Conservation (phyloP, 2,113 vertebrate genomes). For the Scolopax mira region DNA sequence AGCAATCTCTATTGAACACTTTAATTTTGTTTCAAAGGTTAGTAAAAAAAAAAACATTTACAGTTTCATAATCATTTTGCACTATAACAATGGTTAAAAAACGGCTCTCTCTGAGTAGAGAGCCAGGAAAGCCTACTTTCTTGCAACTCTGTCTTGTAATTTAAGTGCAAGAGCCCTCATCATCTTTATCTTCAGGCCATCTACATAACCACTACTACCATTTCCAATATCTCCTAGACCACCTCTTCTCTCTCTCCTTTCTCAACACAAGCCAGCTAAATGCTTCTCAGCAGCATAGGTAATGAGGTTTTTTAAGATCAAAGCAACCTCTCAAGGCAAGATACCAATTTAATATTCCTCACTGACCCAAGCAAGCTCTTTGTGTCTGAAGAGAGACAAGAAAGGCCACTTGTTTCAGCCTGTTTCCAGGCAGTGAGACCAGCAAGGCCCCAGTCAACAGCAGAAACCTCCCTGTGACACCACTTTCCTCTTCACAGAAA, state of each 20-base stretch:
- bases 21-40: neutral
- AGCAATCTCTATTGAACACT: neutral
- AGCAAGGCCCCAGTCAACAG: neutral
- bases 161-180: neutral
- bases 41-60: neutral
- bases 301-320: neutral
- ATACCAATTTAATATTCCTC: neutral
- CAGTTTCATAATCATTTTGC: neutral
- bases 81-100: neutral
- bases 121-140: neutral
- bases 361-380: neutral
- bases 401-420: neutral
- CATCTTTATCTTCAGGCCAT: neutral
- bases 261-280: neutral
- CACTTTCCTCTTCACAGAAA: neutral
- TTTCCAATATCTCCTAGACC: neutral
- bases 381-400: neutral
- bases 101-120: neutral
- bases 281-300: neutral
- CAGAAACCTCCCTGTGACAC: neutral
- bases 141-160: neutral
- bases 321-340: neutral
- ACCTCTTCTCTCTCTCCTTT: neutral
- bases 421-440: neutral
- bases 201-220: too few species aligned